Conservation (phyloP, 2,888 invertebrate genomes). For the Leptura quadrifasciata region DNA sequence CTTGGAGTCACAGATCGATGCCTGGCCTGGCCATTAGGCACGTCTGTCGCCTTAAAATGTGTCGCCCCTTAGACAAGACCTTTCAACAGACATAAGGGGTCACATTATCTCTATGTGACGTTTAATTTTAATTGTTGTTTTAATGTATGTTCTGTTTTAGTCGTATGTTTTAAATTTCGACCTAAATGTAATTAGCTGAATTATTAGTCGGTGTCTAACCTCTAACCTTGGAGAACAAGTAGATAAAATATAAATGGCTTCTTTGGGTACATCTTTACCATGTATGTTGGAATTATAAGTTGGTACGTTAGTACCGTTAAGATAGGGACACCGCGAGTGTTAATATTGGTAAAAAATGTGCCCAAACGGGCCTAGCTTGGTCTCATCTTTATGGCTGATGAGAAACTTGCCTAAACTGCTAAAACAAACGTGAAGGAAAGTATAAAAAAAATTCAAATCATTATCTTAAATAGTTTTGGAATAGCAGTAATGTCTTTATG, state of each 20-base stretch:
- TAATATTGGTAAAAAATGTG: too few relatives aligned
- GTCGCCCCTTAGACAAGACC: background rate
- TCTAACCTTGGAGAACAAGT: background rate
- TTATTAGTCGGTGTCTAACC: background rate
- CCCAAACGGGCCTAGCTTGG: background rate
- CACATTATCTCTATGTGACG: background rate
- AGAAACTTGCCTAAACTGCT: background rate
- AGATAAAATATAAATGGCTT: background rate
- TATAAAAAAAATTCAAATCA: too few relatives aligned
- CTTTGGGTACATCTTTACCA: background rate
- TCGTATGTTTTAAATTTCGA: background rate
- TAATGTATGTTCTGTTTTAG: conserved; percentile 7
- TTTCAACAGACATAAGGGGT: background rate
- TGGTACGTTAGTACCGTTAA: too few relatives aligned
- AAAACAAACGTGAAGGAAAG: too few relatives aligned
- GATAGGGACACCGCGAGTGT: too few relatives aligned
- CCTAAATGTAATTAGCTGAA: background rate
- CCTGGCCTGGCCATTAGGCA: background rate
- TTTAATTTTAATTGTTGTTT: conserved; percentile 3
- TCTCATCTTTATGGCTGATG: background rate
- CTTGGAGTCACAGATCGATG: background rate
- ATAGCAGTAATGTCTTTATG: too few relatives aligned
- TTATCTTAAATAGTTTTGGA: too few relatives aligned
- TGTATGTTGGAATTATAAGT: background rate
- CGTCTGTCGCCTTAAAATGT: background rate